phyloP scores from a whole-genome alignment of 2,797 vertebrate genomes.

The Buceros bicornis region DNA sequence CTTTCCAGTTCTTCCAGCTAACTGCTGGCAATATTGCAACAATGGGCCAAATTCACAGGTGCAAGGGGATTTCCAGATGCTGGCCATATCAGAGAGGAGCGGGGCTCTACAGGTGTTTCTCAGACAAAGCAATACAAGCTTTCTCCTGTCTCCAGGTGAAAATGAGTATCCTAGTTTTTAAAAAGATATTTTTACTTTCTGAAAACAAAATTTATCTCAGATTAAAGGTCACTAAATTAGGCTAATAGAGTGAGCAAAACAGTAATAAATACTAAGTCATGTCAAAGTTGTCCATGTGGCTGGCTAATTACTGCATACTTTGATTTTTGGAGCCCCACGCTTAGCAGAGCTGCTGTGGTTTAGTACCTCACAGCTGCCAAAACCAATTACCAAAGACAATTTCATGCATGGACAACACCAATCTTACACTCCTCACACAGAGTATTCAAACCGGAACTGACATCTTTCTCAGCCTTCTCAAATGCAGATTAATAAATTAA shows the following conservation, averaged over 20 bases:
- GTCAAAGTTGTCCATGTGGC: slow-evolving; percentile 46
- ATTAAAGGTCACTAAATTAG: slow-evolving; percentile 65
- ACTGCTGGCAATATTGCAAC: accelerated
- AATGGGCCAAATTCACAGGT: neutral
- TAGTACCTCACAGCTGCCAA: slow-evolving; percentile 32
- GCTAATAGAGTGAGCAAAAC: slow-evolving; percentile 55
- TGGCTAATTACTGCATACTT: slow-evolving; percentile 43
- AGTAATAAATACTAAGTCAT: slow-evolving; percentile 63
- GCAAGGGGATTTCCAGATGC: neutral
- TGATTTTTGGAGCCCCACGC: slow-evolving; percentile 27
- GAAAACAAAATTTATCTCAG: slow-evolving; percentile 20
- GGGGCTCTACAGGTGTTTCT: neutral
- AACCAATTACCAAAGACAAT: slow-evolving; percentile 72
- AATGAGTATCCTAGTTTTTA: neutral
- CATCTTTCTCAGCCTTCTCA: slow-evolving; percentile 20
- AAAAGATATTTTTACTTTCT: neutral
- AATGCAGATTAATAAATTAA: slow-evolving; percentile 47
- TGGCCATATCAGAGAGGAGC: neutral
- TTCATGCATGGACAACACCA: slow-evolving; percentile 52
- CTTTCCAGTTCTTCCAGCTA: neutral
- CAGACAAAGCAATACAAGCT: neutral
- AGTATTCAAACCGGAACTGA: slow-evolving; percentile 28
- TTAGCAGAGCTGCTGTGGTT: slow-evolving; percentile 31
- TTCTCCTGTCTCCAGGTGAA: neutral
- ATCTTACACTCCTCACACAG: neutral